Base-by-base conservation (phyloP, 2,888 invertebrate species). In the Scaptomyza flava region DNA sequence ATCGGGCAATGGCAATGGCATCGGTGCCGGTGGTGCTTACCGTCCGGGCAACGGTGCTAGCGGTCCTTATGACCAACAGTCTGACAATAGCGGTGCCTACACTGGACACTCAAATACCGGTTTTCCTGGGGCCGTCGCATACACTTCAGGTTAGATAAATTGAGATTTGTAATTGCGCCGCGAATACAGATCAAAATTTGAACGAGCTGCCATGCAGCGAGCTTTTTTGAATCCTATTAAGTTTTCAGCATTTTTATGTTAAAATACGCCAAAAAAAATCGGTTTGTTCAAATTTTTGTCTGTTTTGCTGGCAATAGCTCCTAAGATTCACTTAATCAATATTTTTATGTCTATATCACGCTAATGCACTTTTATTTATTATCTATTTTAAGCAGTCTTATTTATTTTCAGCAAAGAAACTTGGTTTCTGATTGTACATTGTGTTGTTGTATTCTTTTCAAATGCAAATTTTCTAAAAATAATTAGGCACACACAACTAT, bases 101-200 rank as follows among this genome's bases (percentile, higher is more conserved):
- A 69, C 81, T 17, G 81, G 62, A 48, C 60, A 43, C 31, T 66
- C 71, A 34, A 59, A 71, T 77, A 77, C 89, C 85, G 91, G 91
- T 90, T 90, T 89, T 91, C 89, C 91, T 91, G 89, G 87, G 89
- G 88, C 73, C 81, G 54, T 69, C 79, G 87, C 81, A 79, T 87
- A 89, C 82, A 79, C 77, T 73, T 62, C 87, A 91, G 91, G 91
- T 91, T 91, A 91, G 91, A 79, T 75, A 78, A 73, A 60, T 62
- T 71, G 68, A 63, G 78, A 79, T 70, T 68, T 59, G 60, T 53
- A 54, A 62, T 42, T 59, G 51, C 51, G 48, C 38, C 64, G 47
- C 47, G 34, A 50, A 54, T 48, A 58, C 60, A 68, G 76, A 78
- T 62, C 58, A 69, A 82, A 82, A 77, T 79, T 84, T 79, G 89